A percentile compares a stretch with the other conserved stretches of the same genome.
Evolutionary conservation across 2,113 vertebrate genomes (phyloP).

Genomic region (Perca fluviatilis): DNA sequence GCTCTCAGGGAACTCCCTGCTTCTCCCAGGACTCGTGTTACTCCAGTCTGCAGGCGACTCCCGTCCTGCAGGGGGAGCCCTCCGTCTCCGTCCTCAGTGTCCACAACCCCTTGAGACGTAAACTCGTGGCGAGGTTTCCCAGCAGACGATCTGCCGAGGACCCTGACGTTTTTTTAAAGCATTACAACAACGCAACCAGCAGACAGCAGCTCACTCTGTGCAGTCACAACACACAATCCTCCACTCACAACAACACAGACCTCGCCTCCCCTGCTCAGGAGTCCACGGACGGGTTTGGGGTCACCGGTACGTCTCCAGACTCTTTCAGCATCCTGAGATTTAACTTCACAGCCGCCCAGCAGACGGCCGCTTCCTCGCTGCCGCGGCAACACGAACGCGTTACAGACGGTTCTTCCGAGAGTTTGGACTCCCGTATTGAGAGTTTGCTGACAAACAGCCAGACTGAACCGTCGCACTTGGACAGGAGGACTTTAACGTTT

Average conservation of each 20-base stretch:
- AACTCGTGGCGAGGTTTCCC: conserved; percentile 53
- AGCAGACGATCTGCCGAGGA: conserved; percentile 74
- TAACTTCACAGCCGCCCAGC: conserved; percentile 82
- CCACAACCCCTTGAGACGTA: conserved; percentile 61
- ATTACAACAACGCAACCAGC: conserved; percentile 71
- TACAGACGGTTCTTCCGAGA: conserved; percentile 60
- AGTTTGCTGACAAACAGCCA: conserved; percentile 91
- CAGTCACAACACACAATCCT: conserved; percentile 78
- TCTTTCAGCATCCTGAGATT: conserved; percentile 56
- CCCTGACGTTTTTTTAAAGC: conserved; percentile 86
- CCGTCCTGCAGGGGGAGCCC: conserved; percentile 87
- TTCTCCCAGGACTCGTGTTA: conserved; percentile 91
- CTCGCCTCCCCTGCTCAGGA: conserved; percentile 82
- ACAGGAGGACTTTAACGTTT: conserved; percentile 78
- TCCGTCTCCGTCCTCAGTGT: conserved; percentile 43
- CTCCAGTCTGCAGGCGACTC: conserved; percentile 93
- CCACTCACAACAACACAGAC: conserved; percentile 70
- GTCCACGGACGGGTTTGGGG: conserved; percentile 73
- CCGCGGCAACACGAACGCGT: too few species aligned
- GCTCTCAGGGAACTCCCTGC: conserved; percentile 91
- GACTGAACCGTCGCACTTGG: conserved; percentile 85
- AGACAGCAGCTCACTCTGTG: conserved; percentile 85
- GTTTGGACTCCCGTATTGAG: conserved; percentile 96
- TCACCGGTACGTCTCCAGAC: conserved; percentile 37
- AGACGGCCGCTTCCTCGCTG: conserved; percentile 77